Percentiles rank a stretch among this genome's conserved stretches.
Evolutionary conservation across 2,888 invertebrate genomes (phyloP).

Genomic region (Kryphioiulus occultus): DNA sequence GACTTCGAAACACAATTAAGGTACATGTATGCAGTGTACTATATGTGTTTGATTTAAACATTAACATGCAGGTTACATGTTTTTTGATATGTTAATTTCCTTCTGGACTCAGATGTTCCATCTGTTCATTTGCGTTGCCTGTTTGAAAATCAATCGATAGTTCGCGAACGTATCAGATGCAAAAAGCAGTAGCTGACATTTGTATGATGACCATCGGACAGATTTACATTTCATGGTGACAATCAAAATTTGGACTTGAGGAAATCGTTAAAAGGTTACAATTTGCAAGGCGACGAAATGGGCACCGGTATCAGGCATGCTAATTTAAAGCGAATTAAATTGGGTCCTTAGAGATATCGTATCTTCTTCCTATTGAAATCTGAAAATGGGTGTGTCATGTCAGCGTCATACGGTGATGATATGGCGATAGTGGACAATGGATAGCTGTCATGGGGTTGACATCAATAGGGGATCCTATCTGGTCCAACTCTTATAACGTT

Average conservation of each 20-base stretch:
- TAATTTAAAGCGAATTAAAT: constrained; percentile 45
- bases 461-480: background rate
- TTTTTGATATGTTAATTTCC: too few relatives aligned
- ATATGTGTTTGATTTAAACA: too few relatives aligned
- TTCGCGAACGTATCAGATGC: background rate
- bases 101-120: too few relatives aligned
- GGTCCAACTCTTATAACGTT: background rate
- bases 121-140: background rate
- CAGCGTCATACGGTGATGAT: background rate
- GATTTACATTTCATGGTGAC: constrained; percentile 32
- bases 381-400: background rate
- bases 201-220: constrained; percentile 28
- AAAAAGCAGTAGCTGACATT: background rate
- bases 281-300: constrained; percentile 13
- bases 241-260: constrained; percentile 3
- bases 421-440: constrained; percentile 13
- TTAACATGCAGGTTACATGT: too few relatives aligned
- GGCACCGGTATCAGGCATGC: background rate
- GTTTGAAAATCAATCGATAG: background rate
- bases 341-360: background rate
- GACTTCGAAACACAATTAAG: too few relatives aligned
- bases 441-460: background rate
- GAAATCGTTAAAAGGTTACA: background rate
- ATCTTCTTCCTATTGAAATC: background rate
- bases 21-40: too few relatives aligned